Conservation (phyloP, 2,888 invertebrate genomes). For the Pammene fasciana region DNA sequence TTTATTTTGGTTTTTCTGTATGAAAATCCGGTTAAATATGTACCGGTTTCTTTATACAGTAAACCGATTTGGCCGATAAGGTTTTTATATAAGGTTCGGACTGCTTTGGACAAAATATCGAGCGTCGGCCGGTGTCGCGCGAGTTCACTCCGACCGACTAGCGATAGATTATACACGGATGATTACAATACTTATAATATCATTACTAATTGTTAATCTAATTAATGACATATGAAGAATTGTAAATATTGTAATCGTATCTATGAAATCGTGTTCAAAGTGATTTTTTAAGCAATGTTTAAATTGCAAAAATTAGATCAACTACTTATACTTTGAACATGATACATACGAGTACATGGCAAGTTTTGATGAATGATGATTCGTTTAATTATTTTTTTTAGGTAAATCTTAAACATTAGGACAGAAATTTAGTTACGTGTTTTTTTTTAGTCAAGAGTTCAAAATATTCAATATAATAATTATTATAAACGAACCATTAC, state of each 20-base stretch:
- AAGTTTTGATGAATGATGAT: too few species aligned
- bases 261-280: neutral
- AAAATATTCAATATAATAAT: too few species aligned
- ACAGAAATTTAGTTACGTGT: too few species aligned
- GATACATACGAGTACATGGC: too few species aligned
- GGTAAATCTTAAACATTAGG: too few species aligned
- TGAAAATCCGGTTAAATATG: neutral
- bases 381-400: too few species aligned
- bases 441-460: too few species aligned
- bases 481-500: too few species aligned
- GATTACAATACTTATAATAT: neutral
- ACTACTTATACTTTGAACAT: neutral
- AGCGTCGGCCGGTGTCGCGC: slow-evolving; percentile 36
- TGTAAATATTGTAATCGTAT: neutral
- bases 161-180: neutral
- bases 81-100: slow-evolving; percentile 28
- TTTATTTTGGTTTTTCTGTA: too few species aligned
- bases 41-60: neutral
- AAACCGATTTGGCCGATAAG: neutral
- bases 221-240: neutral
- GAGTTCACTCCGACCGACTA: slow-evolving; percentile 29
- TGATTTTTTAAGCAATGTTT: neutral
- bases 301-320: too few species aligned
- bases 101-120: slow-evolving; percentile 20
- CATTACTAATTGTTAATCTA: neutral